Base-by-base conservation (phyloP, 2,888 invertebrate genomes). In the Ectemnius lituratus region DNA sequence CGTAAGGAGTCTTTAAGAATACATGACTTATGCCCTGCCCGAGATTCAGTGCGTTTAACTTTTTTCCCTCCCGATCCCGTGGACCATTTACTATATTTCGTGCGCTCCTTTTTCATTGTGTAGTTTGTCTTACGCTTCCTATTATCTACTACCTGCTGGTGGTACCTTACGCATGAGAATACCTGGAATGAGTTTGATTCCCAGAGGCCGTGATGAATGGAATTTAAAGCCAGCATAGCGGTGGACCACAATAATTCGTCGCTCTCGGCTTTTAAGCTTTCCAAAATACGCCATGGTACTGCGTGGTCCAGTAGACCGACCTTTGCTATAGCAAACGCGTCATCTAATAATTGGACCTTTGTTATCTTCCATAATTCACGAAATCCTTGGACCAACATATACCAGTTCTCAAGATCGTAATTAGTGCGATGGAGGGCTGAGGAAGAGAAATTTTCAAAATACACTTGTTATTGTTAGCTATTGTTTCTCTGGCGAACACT, bases 301-400 rank as follows among this genome's bases (percentile, higher is more conserved):
- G 92, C 92, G 79, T 94, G 94, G 68, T 92, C 91, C 57, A 94
- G 86, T 69, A 93, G 90, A 74, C 93, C 93, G 0, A 92, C 92
- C 70, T 92, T 91, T 0, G 94, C 93, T 72, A 94, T 88, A 76
- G 93, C 92, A 85, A 94, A 91, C 0, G 94, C 92, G 89, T 96
- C 96, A 81, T 94, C 94, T 47, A 97, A 90, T 14, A 96, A 88
- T 86, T 96, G 95, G 0, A 94, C 95, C 75, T 95, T 91, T 70
- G 94, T 94, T 1, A 93, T 90, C 0, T 92, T 89, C 4, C 94
- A 93, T 62, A 96, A 91, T 1, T 84, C 82, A 84, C 93, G 92
- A 60, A 94, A 93, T 2, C 93, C 91, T 47, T 91, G 89, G 27
- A 92, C 92, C 14, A 95, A 86, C 11, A 91, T 88, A 72, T 92